Evolutionary conservation across 37 sponge, comb jelly and placozoan genomes (phyloP).

Genomic region (Spongilla lacustris): DNA sequence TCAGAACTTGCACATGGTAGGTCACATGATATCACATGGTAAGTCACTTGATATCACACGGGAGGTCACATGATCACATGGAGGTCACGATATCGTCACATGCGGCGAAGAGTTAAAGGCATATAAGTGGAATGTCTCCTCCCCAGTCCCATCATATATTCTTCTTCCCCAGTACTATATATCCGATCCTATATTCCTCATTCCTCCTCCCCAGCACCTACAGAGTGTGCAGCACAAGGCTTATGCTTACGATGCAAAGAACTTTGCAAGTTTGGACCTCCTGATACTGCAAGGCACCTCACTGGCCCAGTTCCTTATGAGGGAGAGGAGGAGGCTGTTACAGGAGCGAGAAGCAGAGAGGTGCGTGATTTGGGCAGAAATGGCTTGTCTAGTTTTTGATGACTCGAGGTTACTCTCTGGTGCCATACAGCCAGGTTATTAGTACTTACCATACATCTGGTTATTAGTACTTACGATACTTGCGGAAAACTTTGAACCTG

Average conservation of each 20-base stretch:
- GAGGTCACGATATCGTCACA: too few relatives aligned
- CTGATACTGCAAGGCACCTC: slow-evolving; percentile 17
- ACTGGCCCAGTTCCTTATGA: slow-evolving; percentile 15
- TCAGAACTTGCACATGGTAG: slow-evolving; percentile 54
- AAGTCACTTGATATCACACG: background rate
- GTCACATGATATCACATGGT: background rate
- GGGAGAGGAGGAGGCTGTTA: background rate
- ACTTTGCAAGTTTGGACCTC: slow-evolving; percentile 45
- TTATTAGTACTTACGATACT: too few relatives aligned
- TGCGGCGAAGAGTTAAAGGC: too few relatives aligned
- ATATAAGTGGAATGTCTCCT: too few relatives aligned
- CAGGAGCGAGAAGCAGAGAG: background rate
- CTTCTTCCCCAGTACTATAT: too few relatives aligned
- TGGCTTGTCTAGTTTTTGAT: too few relatives aligned
- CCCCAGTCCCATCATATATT: background rate
- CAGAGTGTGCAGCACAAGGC: slow-evolving; percentile 29
- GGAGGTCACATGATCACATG: background rate
- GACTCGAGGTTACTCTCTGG: too few relatives aligned
- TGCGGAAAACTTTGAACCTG: too few relatives aligned
- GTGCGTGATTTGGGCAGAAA: too few relatives aligned
- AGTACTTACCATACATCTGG: too few relatives aligned
- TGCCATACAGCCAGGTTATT: too few relatives aligned
- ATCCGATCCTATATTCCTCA: too few relatives aligned
- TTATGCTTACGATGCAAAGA: slow-evolving; percentile 39
- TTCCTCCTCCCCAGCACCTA: slow-evolving; percentile 43